Base-by-base conservation (phyloP, 2,888 invertebrate genomes). In the Colletes collaris region DNA sequence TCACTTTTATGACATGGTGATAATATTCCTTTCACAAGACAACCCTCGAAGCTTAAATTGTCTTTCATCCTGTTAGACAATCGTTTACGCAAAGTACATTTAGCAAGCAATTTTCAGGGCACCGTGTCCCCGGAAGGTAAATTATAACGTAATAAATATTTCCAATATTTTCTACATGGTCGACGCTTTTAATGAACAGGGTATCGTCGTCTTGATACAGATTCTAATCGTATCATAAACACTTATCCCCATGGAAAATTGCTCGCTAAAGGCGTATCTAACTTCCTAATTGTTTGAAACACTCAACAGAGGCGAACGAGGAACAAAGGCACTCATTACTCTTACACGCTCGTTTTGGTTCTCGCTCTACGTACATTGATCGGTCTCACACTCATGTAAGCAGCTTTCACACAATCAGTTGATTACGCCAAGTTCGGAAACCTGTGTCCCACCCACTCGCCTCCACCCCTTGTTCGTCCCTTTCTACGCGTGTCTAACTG, bases 371-470 rank as follows among this genome's bases (percentile, higher is more conserved):
- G 60, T 53, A 79, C 75, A 79, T 64, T 27, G 81, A 81, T 81
- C 79, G 75, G 59, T 68, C 71, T 67, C 70, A 55, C 75, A 52
- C 65, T 55, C 59, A 49, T 71, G 59, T 79, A 81, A 81, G 79
- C 69, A 80, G 66, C 79, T 71, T 52, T 71, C 67, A 70, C 56
- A 79, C 79, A 75, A 79, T 81, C 81, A 71, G 75, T 76, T 79
- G 81, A 81, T 79, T 79, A 79, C 79, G 37, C 50, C 72, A 74
- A 79, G 53, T 80, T 79, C 68, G 79, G 79, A 76, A 76, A 76
- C 70, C 76, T 72, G 68, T 71, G 74, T 62, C 64, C 46, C 60
- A 40, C 16, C 35, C 35, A 37, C 53, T 11, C 56, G 4, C 44
- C 13, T 27, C 55, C 74, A 13, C 44, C 16, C 4, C 8, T 11